phyloP scores from a whole-genome alignment of 1,140 invertebrate genomes.

The Cotesia typhae region DNA sequence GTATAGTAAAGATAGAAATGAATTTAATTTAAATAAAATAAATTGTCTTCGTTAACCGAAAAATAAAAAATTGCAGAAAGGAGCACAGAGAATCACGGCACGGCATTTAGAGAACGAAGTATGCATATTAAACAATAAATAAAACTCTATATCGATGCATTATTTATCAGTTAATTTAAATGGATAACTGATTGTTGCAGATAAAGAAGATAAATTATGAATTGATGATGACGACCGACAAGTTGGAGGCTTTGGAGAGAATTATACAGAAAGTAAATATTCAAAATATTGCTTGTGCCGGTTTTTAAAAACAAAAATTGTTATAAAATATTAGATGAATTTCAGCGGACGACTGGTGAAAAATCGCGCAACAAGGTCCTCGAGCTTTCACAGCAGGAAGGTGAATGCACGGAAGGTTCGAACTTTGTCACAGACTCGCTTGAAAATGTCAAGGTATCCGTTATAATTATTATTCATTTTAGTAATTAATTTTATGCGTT shows the following conservation, averaged over 20 bases:
- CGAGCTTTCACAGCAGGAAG: constrained; percentile 25
- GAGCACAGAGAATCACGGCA: constrained; percentile 46
- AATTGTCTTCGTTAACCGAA: not conserved
- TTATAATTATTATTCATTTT: not conserved
- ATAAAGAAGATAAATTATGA: constrained; percentile 28
- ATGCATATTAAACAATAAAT: constrained; percentile 28
- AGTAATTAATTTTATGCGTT: constrained; percentile 6
- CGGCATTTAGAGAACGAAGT: constrained; percentile 50
- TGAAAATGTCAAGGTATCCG: constrained; percentile 49
- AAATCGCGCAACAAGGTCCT: constrained; percentile 34
- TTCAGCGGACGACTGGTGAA: constrained; percentile 46
- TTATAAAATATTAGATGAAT: constrained; percentile 49
- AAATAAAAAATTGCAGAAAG: constrained; percentile 43
- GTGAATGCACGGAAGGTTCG: constrained; percentile 22
- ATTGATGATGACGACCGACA: constrained; percentile 38
- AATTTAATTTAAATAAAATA: constrained; percentile 7
- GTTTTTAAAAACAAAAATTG: constrained; percentile 24
- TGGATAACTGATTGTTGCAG: not conserved
- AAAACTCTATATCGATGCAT: not conserved
- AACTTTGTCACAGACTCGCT: constrained; percentile 35
- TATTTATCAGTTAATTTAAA: constrained; percentile 4
- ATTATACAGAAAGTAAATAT: constrained; percentile 54
- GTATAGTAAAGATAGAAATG: constrained; percentile 26
- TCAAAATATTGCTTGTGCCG: not conserved
- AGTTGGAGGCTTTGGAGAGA: constrained; percentile 48